Evolutionary conservation across 2,113 vertebrate species (phyloP).

Genomic region (Octodon degus): DNA sequence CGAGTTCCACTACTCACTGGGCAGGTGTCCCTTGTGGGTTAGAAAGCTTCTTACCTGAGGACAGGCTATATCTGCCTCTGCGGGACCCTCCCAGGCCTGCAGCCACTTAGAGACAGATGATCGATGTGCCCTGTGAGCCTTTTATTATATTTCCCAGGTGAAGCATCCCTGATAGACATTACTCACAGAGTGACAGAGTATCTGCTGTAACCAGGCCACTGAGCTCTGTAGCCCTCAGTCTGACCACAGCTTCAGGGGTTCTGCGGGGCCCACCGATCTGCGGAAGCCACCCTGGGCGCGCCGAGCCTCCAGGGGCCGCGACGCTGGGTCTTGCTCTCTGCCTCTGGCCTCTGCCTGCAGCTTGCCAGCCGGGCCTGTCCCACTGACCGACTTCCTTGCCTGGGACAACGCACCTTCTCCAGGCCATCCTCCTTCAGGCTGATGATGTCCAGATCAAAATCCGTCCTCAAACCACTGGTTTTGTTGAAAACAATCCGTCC

Average conservation of each 20-base stretch:
- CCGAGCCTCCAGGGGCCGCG: neutral
- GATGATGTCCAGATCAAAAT: conserved; percentile 98
- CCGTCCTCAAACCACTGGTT: conserved; percentile 95
- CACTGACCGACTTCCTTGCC: neutral
- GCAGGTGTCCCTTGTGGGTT: neutral
- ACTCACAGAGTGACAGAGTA: neutral
- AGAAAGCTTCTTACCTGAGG: neutral
- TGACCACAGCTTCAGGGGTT: neutral
- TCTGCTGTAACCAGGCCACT: neutral
- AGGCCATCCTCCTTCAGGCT: conserved; percentile 98
- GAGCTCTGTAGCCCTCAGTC: neutral
- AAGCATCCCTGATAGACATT: neutral
- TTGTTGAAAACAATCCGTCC: conserved; percentile 98
- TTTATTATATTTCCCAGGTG: neutral
- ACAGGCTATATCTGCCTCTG: neutral
- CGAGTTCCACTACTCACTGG: neutral
- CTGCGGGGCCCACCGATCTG: neutral
- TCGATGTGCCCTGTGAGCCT: neutral
- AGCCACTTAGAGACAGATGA: neutral
- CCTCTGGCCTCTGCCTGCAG: neutral
- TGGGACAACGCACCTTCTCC: conserved; percentile 91
- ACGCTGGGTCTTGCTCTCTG: neutral
- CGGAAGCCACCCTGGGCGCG: rapidly evolving
- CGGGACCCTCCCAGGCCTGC: neutral
- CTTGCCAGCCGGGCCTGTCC: neutral